These are phyloP conservation scores for Ophion obscuratus DNA, from an alignment of 2,888 invertebrate species.

Conservation along the genomic window DNA sequence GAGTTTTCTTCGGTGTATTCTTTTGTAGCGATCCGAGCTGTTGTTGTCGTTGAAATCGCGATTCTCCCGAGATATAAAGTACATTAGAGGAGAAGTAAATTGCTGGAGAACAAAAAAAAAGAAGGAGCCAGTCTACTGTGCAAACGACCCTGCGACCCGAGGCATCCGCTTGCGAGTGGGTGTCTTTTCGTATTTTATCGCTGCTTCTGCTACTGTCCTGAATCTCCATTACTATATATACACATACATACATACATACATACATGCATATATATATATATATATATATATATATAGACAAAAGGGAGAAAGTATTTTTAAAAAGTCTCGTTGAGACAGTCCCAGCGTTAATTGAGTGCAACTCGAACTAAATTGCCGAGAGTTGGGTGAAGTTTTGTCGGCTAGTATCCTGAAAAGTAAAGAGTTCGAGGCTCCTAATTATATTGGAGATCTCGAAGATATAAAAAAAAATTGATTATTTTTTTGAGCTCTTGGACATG, in stretches of 20 bases:
- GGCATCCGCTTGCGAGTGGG: conserved; percentile 75
- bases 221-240: conserved; percentile 1
- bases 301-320: conserved; percentile 45
- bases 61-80: background rate
- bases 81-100: conserved; percentile 29
- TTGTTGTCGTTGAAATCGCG: background rate
- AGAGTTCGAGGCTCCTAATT: background rate
- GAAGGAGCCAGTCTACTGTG: conserved; percentile 51
- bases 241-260: background rate
- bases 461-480: background rate
- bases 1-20: background rate
- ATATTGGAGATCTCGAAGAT: background rate
- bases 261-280: too few relatives aligned
- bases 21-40: background rate
- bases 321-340: conserved; percentile 74
- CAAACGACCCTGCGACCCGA: conserved; percentile 75
- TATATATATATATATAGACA: conserved; percentile 5
- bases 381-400: conserved; percentile 70
- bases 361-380: conserved; percentile 76
- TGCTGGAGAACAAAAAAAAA: conserved; percentile 40
- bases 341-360: conserved; percentile 73
- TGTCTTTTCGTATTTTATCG: conserved; percentile 64
- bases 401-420: conserved; percentile 50
- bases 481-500: too few relatives aligned
- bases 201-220: conserved; percentile 23